Evolutionary conservation across 2,888 invertebrate genomes (phyloP).

Genomic region (Drosophila pegasa): DNA sequence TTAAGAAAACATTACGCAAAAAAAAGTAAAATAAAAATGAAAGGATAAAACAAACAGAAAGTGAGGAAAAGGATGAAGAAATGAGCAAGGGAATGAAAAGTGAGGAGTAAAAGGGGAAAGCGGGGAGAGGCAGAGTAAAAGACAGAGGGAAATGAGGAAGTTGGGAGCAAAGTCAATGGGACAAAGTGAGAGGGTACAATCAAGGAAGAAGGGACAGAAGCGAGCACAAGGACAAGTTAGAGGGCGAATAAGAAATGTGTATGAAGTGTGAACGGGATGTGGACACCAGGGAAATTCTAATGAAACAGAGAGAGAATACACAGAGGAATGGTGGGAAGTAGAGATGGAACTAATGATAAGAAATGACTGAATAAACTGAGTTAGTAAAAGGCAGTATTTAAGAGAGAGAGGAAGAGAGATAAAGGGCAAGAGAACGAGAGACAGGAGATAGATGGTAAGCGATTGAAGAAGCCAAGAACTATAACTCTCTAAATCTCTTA

Average conservation of each 20-base stretch:
- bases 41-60: background rate
- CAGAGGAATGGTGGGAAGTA: too few relatives aligned
- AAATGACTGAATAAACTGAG: too few relatives aligned
- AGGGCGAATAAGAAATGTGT: background rate
- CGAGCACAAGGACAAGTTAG: background rate
- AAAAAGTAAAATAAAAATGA: background rate
- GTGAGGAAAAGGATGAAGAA: background rate
- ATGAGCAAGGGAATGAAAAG: background rate
- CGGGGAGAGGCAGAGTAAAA: too few relatives aligned
- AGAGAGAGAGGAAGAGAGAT: background rate
- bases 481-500: too few relatives aligned
- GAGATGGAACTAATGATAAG: too few relatives aligned
- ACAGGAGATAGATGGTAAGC: too few relatives aligned
- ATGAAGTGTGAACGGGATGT: background rate
- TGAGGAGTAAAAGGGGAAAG: background rate
- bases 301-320: too few relatives aligned
- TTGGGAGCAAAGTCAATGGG: background rate
- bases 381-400: too few relatives aligned
- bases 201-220: background rate
- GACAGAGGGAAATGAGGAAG: background rate
- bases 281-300: background rate
- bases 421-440: background rate
- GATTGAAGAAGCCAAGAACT: too few relatives aligned
- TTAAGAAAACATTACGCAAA: background rate
- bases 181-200: too few relatives aligned